These are phyloP conservation scores for Gryllus longicercus DNA, from an alignment of 2,888 invertebrate genomes.

Conservation along the genomic window DNA sequence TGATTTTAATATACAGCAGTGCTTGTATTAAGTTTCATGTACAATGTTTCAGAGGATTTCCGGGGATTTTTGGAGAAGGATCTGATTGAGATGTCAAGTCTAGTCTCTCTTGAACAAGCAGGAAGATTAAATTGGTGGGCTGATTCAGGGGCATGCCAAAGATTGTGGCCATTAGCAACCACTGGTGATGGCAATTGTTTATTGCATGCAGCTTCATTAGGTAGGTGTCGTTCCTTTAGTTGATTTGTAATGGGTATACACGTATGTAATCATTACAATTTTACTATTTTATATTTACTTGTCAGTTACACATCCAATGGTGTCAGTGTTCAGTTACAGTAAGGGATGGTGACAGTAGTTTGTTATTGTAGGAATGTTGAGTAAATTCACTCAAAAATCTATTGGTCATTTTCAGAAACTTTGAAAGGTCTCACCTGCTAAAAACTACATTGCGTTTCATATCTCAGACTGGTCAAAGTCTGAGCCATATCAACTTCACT, in stretches of 20 bases:
- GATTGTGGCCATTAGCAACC: conserved; percentile 63
- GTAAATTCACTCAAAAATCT: too few species aligned
- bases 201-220: conserved; percentile 77
- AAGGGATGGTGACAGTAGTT: not conserved
- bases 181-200: conserved; percentile 86
- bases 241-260: conserved; percentile 27
- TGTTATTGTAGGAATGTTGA: too few species aligned
- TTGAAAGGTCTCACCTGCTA: too few species aligned
- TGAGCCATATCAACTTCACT: too few species aligned
- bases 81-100: conserved; percentile 75
- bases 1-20: too few species aligned
- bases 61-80: conserved; percentile 76
- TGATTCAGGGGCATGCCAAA: conserved; percentile 57
- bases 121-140: conserved; percentile 82
- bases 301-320: not conserved
- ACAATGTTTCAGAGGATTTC: conserved; percentile 55
- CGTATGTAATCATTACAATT: not conserved
- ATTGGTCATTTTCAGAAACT: too few species aligned
- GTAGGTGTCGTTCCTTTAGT: conserved; percentile 43
- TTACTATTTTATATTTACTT: not conserved
- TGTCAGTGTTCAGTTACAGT: not conserved
- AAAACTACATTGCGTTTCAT: too few species aligned
- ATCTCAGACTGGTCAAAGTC: too few species aligned
- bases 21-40: too few species aligned
- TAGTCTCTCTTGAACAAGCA: conserved; percentile 73